A percentile compares a stretch with the other conserved stretches of the same genome.
These are phyloP conservation scores for Aphodius granarius DNA, from an alignment of 2,888 invertebrate genomes.

Conservation along the genomic window DNA sequence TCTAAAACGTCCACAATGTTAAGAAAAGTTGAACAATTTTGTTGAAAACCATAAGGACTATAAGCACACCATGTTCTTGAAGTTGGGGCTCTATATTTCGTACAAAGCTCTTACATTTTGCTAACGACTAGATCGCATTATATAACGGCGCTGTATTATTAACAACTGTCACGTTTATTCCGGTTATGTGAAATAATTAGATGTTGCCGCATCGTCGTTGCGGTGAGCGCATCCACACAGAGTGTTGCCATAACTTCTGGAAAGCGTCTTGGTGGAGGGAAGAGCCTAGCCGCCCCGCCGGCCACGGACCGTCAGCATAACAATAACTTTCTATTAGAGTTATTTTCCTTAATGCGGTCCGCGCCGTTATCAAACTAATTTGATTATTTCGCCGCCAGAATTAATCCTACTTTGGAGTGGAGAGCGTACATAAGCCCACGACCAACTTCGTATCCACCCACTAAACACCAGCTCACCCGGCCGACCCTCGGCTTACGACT, in stretches of 20 bases:
- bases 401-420: slow-evolving; percentile 13
- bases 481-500: background rate
- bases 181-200: background rate
- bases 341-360: slow-evolving; percentile 12
- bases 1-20: no score
- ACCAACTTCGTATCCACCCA: background rate
- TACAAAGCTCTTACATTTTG: background rate
- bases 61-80: no score
- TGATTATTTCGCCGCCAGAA: slow-evolving; percentile 11
- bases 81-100: no score
- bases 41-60: no score
- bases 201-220: background rate
- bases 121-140: background rate
- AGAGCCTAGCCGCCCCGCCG: background rate
- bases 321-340: slow-evolving; percentile 13
- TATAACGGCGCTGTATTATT: background rate
- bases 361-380: slow-evolving; percentile 10
- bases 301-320: background rate
- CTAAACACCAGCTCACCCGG: background rate
- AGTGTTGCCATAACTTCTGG: background rate
- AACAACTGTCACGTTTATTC: background rate
- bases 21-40: no score
- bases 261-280: background rate
- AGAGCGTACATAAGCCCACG: background rate
- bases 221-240: background rate